Percentiles rank a stretch among this genome's conserved stretches.
Conservation (phyloP, 2,797 vertebrate genomes). For the Poeciliopsis gracilis region DNA sequence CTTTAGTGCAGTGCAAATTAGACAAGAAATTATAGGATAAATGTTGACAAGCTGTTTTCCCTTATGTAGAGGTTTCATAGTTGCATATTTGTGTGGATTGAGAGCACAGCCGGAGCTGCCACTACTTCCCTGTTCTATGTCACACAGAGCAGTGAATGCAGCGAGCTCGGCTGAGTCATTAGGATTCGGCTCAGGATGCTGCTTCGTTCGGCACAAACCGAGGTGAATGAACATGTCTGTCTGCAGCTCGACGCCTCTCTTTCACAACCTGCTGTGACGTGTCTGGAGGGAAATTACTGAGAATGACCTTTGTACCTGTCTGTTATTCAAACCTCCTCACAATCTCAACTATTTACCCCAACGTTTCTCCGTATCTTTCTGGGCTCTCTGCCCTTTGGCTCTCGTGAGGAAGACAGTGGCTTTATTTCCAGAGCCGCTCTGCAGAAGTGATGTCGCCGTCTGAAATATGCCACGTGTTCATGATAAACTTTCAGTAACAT, state of each 20-base stretch:
- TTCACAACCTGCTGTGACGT: constrained; percentile 57
- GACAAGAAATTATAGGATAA: background rate
- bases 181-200: constrained; percentile 75
- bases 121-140: constrained; percentile 49
- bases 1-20: background rate
- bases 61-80: constrained; percentile 41
- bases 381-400: constrained; percentile 15
- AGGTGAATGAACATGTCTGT: constrained; percentile 80
- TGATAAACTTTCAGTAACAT: constrained; percentile 66
- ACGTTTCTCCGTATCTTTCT: constrained; percentile 18
- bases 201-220: constrained; percentile 69
- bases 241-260: constrained; percentile 66
- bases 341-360: constrained; percentile 54
- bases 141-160: constrained; percentile 58
- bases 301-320: constrained; percentile 62
- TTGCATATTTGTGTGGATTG: constrained; percentile 46
- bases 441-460: constrained; percentile 8
- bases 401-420: constrained; percentile 25
- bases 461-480: constrained; percentile 50
- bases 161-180: constrained; percentile 61
- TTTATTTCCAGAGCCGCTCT: constrained; percentile 18
- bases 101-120: constrained; percentile 54
- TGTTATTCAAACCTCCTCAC: constrained; percentile 53
- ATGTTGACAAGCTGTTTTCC: constrained; percentile 37
- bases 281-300: constrained; percentile 63